These are phyloP conservation scores for Pachymerium ferrugineum DNA, from an alignment of 2,888 invertebrate species.

Conservation along the genomic window DNA sequence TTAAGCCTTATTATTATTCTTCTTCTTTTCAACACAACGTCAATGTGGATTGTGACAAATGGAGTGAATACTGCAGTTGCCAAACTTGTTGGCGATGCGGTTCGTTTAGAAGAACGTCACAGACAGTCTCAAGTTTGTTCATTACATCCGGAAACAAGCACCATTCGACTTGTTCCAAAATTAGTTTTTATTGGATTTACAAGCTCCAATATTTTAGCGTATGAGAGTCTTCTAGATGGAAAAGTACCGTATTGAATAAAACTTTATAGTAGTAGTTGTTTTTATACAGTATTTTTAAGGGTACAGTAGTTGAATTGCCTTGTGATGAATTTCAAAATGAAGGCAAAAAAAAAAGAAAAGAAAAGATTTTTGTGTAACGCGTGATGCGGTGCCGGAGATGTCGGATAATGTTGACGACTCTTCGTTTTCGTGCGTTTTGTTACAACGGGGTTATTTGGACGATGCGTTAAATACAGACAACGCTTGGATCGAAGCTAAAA, in stretches of 20 bases:
- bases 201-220: slow-evolving; percentile 38
- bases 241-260: slow-evolving; percentile 33
- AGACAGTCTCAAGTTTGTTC: slow-evolving; percentile 40
- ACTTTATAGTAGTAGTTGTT: not conserved
- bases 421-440: not conserved
- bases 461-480: not conserved
- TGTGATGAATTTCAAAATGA: slow-evolving; percentile 30
- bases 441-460: not conserved
- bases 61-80: slow-evolving; percentile 45
- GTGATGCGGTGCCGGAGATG: not conserved
- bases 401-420: not conserved
- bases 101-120: slow-evolving; percentile 43
- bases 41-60: slow-evolving; percentile 46
- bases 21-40: slow-evolving; percentile 45
- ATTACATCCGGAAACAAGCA: slow-evolving; percentile 37
- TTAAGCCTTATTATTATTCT: no score
- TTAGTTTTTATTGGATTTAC: slow-evolving; percentile 44
- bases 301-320: not conserved
- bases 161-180: slow-evolving; percentile 34
- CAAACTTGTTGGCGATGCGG: slow-evolving; percentile 46
- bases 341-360: slow-evolving; percentile 39
- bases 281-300: not conserved
- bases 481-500: not conserved
- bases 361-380: no score
- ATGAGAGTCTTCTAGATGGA: slow-evolving; percentile 38